A percentile compares a stretch with the other conserved stretches of the same genome.
Evolutionary conservation across 2,113 vertebrate genomes (phyloP).

Genomic region (Jacana jacana): DNA sequence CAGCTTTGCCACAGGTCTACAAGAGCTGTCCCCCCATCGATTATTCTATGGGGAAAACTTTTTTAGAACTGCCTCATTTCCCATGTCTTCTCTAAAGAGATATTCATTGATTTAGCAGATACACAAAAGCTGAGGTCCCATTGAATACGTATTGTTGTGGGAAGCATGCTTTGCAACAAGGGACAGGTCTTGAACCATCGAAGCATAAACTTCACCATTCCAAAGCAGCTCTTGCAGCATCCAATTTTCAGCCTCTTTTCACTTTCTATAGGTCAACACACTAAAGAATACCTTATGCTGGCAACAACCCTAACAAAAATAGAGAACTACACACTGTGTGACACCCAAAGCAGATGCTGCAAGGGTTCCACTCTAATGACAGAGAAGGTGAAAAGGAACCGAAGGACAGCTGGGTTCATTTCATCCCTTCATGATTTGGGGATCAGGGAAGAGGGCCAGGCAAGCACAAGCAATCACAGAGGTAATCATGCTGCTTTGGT

Average conservation of each 20-base stretch:
- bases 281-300: neutral
- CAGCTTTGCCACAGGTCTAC: neutral
- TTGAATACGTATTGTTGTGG: neutral
- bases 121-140: neutral
- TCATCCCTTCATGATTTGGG: neutral
- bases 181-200: neutral
- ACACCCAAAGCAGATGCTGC: neutral
- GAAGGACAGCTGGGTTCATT: neutral
- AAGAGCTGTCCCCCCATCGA: neutral
- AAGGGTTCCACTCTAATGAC: neutral
- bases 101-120: neutral
- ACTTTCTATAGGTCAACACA: rapidly evolving
- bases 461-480: neutral
- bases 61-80: neutral
- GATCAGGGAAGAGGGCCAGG: neutral
- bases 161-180: neutral
- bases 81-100: neutral
- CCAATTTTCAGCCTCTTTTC: neutral
- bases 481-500: neutral
- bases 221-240: neutral
- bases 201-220: neutral
- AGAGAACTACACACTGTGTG: neutral
- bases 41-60: neutral
- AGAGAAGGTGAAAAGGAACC: neutral
- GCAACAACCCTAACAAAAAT: neutral